Evolutionary conservation across 2,797 vertebrate species (phyloP).

Genomic region (Gymnothorax reevesii): DNA sequence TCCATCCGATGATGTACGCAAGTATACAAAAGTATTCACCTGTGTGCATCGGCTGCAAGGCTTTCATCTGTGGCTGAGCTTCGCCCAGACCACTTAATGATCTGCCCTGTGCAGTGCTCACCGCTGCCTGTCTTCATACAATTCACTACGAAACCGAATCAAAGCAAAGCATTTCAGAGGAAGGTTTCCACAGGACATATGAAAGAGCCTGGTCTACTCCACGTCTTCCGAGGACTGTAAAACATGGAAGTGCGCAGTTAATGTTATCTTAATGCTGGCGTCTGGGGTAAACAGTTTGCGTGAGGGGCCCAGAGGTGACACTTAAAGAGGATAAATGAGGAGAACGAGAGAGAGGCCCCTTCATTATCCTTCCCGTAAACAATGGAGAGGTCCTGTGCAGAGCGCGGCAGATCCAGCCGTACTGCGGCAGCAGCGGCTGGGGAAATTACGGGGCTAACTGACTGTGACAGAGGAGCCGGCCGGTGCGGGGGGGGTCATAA

Average conservation of each 20-base stretch:
- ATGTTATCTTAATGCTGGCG: neutral
- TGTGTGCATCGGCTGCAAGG: neutral
- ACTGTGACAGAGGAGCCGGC: constrained; percentile 51
- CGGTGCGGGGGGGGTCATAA: constrained; percentile 31
- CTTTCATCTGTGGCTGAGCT: neutral
- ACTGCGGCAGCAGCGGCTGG: constrained; percentile 31
- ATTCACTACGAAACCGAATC: neutral
- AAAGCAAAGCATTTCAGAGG: neutral
- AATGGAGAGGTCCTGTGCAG: constrained; percentile 17
- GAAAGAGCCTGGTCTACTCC: neutral
- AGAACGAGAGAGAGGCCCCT: neutral
- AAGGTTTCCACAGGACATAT: neutral
- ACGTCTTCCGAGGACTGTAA: neutral
- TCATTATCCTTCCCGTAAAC: constrained; percentile 17
- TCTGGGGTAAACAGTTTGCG: constrained; percentile 11
- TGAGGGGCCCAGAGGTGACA: neutral
- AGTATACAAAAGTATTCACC: neutral
- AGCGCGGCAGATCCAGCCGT: neutral
- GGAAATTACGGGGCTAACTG: constrained; percentile 69
- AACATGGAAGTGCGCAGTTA: neutral
- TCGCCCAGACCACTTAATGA: neutral
- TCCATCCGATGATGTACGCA: neutral
- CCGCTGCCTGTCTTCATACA: neutral
- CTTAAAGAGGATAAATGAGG: constrained; percentile 20
- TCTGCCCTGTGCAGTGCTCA: neutral